A percentile compares a stretch with the other conserved stretches of the same genome.
phyloP scores from a whole-genome alignment of 30 jellyfish, hydroid and myxozoan species.

The Cassiopea andromeda region DNA sequence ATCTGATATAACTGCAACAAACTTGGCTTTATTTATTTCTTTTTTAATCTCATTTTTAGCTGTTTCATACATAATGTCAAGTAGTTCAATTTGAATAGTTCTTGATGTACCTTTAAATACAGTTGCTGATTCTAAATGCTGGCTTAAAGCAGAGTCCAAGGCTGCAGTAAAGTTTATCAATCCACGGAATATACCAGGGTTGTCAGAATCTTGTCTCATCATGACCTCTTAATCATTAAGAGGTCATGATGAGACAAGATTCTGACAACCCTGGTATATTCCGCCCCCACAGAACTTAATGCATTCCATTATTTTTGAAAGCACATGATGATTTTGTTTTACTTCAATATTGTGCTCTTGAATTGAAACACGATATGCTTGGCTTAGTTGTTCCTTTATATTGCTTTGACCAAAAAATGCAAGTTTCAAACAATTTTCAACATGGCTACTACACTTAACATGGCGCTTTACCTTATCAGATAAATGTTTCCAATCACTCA shows the following conservation, averaged over 20 bases:
- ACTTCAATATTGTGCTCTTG: slow-evolving; percentile 3
- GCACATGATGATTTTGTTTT: slow-evolving; percentile 19
- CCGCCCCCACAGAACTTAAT: slow-evolving; percentile 47
- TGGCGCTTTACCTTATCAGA: slow-evolving; percentile 56
- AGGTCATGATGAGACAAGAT: background rate
- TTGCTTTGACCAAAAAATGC: slow-evolving; percentile 57
- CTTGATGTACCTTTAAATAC: slow-evolving; percentile 65
- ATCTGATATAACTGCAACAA: slow-evolving; percentile 66
- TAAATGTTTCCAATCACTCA: slow-evolving; percentile 54
- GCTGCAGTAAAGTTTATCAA: slow-evolving; percentile 43
- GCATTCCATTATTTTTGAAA: slow-evolving; percentile 58
- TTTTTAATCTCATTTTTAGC: background rate
- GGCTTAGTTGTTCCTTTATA: slow-evolving; percentile 29
- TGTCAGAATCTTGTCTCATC: slow-evolving; percentile 54
- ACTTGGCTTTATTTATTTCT: slow-evolving; percentile 37
- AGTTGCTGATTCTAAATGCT: slow-evolving; percentile 37
- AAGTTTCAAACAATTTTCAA: slow-evolving; percentile 50
- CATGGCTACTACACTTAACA: slow-evolving; percentile 25
- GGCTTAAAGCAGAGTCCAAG: slow-evolving; percentile 40
- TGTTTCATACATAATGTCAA: slow-evolving; percentile 52
- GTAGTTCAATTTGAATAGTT: slow-evolving; percentile 57
- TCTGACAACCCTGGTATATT: too few species aligned
- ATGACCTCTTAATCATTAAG: slow-evolving; percentile 72
- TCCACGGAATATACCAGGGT: slow-evolving; percentile 69
- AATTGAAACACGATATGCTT: slow-evolving; percentile 44